phyloP scores from a whole-genome alignment of 2,888 invertebrate genomes.

The Cryptosula pallasiana region DNA sequence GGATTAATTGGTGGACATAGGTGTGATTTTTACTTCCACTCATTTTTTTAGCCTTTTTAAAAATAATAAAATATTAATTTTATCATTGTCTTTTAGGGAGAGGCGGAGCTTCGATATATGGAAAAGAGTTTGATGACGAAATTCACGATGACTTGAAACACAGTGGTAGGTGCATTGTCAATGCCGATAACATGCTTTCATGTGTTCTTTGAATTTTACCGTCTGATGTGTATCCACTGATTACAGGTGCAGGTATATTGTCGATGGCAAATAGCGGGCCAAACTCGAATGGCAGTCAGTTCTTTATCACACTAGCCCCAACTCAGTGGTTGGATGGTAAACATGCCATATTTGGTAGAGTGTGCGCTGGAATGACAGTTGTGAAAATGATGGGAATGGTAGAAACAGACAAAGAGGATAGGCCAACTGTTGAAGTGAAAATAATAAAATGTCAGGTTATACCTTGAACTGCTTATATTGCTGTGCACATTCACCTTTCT shows the following conservation, averaged over 20 bases:
- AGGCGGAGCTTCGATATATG: conserved; percentile 95
- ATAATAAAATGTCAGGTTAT: conserved; percentile 28
- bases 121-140: conserved; percentile 90
- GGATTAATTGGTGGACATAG: no score
- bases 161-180: conserved; percentile 72
- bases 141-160: conserved; percentile 89
- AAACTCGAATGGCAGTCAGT: conserved; percentile 94
- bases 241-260: conserved; percentile 69
- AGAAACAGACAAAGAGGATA: conserved; percentile 86
- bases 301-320: conserved; percentile 92
- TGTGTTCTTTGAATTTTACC: no score
- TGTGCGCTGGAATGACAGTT: conserved; percentile 81
- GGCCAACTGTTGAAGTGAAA: conserved; percentile 76
- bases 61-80: no score
- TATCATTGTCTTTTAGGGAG: conserved; percentile 58
- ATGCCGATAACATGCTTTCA: no score
- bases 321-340: conserved; percentile 97
- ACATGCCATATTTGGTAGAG: conserved; percentile 89
- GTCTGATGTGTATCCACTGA: no score
- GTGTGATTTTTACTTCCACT: no score
- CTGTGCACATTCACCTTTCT: no score
- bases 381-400: conserved; percentile 87
- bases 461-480: no score
- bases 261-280: conserved; percentile 99
- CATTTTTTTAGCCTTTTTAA: no score